phyloP scores from a whole-genome alignment of 2,113 vertebrate species.

The Spheniscus mendiculus region DNA sequence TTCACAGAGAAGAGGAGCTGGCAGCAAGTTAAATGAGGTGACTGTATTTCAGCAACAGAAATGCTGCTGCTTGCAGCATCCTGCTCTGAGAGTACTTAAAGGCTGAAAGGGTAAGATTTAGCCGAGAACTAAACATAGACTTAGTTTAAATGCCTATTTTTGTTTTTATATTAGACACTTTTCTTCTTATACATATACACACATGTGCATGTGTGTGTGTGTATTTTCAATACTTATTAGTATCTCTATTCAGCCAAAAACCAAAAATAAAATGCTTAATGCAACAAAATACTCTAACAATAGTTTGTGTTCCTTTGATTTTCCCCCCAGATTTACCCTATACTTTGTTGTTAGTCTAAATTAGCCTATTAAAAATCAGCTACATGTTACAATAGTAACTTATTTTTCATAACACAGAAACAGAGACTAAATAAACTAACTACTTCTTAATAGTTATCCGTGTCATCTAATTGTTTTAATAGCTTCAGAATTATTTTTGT shows the following conservation, averaged over 20 bases:
- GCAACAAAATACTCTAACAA: not conserved
- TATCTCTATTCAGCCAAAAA: not conserved
- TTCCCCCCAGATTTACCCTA: not conserved
- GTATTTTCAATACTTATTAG: not conserved
- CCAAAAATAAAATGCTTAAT: not conserved
- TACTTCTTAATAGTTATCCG: not conserved
- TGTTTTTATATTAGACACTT: not conserved
- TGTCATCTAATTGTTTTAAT: not conserved
- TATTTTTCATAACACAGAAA: not conserved
- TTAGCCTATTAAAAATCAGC: not conserved
- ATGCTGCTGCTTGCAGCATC: not conserved
- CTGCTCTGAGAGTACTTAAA: not conserved
- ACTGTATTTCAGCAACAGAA: not conserved
- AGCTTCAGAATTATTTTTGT: not conserved
- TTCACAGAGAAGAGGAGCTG: not conserved
- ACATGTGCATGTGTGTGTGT: accelerated
- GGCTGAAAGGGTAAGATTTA: not conserved
- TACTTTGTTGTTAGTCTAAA: not conserved
- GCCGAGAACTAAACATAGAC: not conserved
- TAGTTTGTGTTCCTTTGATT: not conserved
- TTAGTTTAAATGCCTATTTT: not conserved
- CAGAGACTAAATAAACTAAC: not conserved
- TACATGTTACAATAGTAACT: not conserved
- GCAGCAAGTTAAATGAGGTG: not conserved
- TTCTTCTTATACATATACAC: not conserved